A percentile compares a stretch with the other conserved stretches of the same genome.
Evolutionary conservation across 2,113 vertebrate genomes (phyloP).

Genomic region (Pholis gunnellus): DNA sequence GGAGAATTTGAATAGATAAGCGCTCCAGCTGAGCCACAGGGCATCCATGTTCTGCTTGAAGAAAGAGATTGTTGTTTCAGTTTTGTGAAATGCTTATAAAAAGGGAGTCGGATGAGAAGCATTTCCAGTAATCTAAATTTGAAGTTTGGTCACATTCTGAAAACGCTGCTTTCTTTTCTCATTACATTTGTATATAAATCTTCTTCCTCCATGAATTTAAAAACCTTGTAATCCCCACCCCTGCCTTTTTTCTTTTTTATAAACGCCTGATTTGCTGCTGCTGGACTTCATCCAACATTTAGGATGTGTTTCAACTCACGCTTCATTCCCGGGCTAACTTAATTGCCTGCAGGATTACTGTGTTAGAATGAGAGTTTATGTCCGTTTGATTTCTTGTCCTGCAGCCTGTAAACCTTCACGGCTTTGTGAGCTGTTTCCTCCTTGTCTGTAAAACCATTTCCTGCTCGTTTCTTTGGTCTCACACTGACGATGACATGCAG

Average conservation of each 20-base stretch:
- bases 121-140: conserved; percentile 20
- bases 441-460: background rate
- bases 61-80: background rate
- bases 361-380: conserved; percentile 6
- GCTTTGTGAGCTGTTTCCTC: background rate
- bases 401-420: conserved; percentile 8
- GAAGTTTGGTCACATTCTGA: background rate
- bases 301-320: conserved; percentile 38
- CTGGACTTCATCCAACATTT: conserved; percentile 43
- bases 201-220: background rate
- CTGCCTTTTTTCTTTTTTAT: background rate
- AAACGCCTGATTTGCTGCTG: conserved; percentile 14
- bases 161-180: background rate
- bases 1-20: conserved; percentile 1
- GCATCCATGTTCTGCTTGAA: background rate
- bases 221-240: conserved; percentile 11
- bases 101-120: background rate
- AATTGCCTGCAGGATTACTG: conserved; percentile 51
- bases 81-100: background rate
- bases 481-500: background rate
- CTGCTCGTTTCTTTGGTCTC: background rate
- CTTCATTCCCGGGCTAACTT: conserved; percentile 25
- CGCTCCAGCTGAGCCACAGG: conserved; percentile 28
- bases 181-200: background rate
- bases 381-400: conserved; percentile 24